Conservation (phyloP, 2,797 vertebrate genomes). For the Helarctos malayanus region DNA sequence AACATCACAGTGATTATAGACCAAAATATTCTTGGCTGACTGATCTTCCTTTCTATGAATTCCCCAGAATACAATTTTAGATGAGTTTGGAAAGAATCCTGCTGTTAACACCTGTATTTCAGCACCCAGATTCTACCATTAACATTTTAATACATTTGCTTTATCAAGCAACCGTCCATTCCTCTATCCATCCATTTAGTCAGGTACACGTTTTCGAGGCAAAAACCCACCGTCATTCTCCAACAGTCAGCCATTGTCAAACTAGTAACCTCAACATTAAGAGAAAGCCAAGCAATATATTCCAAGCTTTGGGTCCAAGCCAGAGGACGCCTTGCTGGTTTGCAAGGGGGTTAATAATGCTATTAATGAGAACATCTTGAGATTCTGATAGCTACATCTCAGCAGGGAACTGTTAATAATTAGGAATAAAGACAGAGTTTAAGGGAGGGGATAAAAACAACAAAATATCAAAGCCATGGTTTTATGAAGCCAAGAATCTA, state of each 20-base stretch:
- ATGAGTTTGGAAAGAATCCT: background rate
- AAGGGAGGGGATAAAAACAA: conserved; percentile 40
- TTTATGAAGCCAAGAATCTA: conserved; percentile 52
- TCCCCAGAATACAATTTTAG: conserved; percentile 14
- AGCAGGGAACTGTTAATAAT: conserved; percentile 56
- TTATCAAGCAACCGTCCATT: background rate
- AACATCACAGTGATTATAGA: conserved; percentile 9
- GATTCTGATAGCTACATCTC: conserved; percentile 20
- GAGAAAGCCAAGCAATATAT: background rate
- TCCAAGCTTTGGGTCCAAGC: background rate
- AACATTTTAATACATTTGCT: background rate
- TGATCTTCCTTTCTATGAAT: background rate
- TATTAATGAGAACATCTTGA: conserved; percentile 63
- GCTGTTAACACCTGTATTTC: background rate
- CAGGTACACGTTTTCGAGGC: background rate
- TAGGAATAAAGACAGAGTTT: conserved; percentile 66
- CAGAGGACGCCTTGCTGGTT: conserved; percentile 23
- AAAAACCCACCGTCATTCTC: background rate
- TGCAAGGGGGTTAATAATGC: conserved; percentile 59
- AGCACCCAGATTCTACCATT: background rate
- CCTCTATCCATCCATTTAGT: background rate
- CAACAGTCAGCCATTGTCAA: background rate
- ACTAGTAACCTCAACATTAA: background rate
- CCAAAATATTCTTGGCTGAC: conserved; percentile 19
- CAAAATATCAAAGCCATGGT: conserved; percentile 48